Evolutionary conservation across 2,888 invertebrate species (phyloP).

Genomic region (Barypeithes pellucidus): DNA sequence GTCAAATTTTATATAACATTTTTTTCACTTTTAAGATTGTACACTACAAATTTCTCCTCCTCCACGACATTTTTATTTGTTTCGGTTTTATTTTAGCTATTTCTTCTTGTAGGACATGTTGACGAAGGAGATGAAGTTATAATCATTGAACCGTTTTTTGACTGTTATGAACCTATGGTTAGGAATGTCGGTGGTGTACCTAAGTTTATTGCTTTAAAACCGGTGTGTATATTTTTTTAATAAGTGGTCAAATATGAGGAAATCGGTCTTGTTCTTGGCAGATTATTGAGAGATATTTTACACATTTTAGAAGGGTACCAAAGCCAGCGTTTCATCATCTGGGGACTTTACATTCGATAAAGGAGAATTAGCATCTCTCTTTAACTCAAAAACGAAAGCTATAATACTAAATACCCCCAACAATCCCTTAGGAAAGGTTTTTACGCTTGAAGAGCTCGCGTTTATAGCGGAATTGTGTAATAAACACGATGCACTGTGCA

Average conservation of each 20-base stretch:
- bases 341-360: slow-evolving; percentile 93
- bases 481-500: slow-evolving; percentile 91
- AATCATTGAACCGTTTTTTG: slow-evolving; percentile 98
- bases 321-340: slow-evolving; percentile 75
- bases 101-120: slow-evolving; percentile 77
- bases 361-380: slow-evolving; percentile 83
- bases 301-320: slow-evolving; percentile 54
- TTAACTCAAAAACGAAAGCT: slow-evolving; percentile 92
- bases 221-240: slow-evolving; percentile 63
- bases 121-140: slow-evolving; percentile 93
- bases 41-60: too few species aligned
- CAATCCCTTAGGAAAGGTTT: slow-evolving; percentile 97
- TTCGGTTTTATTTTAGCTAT: too few species aligned
- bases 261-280: too few species aligned
- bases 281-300: neutral
- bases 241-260: too few species aligned
- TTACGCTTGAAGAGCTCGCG: slow-evolving; percentile 79
- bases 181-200: slow-evolving; percentile 89
- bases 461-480: slow-evolving; percentile 91
- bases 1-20: too few species aligned
- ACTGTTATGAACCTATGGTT: slow-evolving; percentile 98
- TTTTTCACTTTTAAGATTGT: too few species aligned
- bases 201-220: slow-evolving; percentile 89
- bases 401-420: slow-evolving; percentile 98
- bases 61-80: too few species aligned